Evolutionary conservation across 2,888 invertebrate species (phyloP), one percentile per base, ranked within the genome.

Genomic region (Synanthedon andrenaeformis): DNA sequence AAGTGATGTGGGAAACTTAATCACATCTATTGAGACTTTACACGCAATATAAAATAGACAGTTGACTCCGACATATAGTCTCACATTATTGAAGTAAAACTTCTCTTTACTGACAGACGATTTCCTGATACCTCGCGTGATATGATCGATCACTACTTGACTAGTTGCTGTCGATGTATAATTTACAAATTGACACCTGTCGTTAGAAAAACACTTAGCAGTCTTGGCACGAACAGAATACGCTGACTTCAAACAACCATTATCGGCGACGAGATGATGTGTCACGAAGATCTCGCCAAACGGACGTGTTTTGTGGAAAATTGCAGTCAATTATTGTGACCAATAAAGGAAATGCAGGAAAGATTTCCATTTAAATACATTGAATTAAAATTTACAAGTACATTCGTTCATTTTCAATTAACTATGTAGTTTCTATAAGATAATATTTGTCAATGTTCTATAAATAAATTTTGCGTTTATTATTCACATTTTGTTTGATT

Each of bases 11-110:
- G 8, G 13, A 54, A 53, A 56, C 50, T 56, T 54, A n/a, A n/a
- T 51, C 51, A 56, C 52, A 49, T 54, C 45, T 53, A 52, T 56
- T 53, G 55, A 55, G 53, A 55, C 45, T 54, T 42, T 42, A 53
- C 12, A 45, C 14, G 14, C 45, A 45, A 14, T 35, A 45, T 45
- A 45, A 14, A n/a, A 13, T 14, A 45, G 45, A 45, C 45, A 45
- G 35, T 45, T 14, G 14, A 45, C 14, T 45, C n/a, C 45, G n/a
- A 45, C 45, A 45, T 45, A 45, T 14, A 45, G 14, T 14, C 45
- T 45, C 14, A 45, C 8, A 45, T 45, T 45, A 45, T 45, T 13
- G 14, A n/a, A 45, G 45, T n/a, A 14, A 45, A 14, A 45, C 45
- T n/a, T 45, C 45, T 13, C 13, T n/a, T 45, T 12, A 12, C 45